Evolutionary conservation across 2,797 vertebrate genomes (phyloP), one percentile per base, ranked within the genome.

Genomic region (Macropodus opercularis): DNA sequence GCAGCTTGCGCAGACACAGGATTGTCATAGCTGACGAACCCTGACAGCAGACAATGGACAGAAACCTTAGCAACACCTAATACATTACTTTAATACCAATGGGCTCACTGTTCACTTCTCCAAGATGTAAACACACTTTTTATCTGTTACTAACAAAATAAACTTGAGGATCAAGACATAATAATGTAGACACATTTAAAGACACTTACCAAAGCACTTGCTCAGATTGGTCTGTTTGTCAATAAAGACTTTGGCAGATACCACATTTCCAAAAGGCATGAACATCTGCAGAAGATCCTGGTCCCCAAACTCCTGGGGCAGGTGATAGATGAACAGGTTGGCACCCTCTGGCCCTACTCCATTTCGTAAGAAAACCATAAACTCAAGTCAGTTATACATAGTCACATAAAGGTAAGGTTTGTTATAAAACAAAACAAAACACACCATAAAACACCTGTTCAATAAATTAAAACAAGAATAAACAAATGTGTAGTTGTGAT

Each of bases 181-280:
- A 29, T 12, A 39, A 42, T 36, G 13, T 10, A 49, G 23, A 48
- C 32, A 5, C 29, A n/a, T 34, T 19, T 5, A 66, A 26, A 39
- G 26, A 21, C 15, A 91, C 95, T 82, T 93, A 98, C 96, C 96
- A 91, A 98, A 98, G 94, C 96, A 98, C 94, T 98, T 98, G 96
- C 96, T 98, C 92, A 98, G 93, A 94, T 98, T 98, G 93, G 96
- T 98, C 94, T 98, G 96, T 94, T 98, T 98, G 94, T 98, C 96
- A 88, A 98, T 97, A 93, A 98, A 98, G 92, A 98, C 96, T 97
- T 98, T 98, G 94, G 96, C 96, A 92, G 96, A 98, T 88, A 98
- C 96, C 91, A 98, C 95, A 82, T 98, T 98, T 93, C 96, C 96
- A 88, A 98, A 98, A 94, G 96, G 96, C 96, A 98, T 97, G 92